A percentile compares a stretch with the other conserved stretches of the same genome.
Conservation (phyloP, 2,888 invertebrate genomes). For the Opisthograptis luteolata region DNA sequence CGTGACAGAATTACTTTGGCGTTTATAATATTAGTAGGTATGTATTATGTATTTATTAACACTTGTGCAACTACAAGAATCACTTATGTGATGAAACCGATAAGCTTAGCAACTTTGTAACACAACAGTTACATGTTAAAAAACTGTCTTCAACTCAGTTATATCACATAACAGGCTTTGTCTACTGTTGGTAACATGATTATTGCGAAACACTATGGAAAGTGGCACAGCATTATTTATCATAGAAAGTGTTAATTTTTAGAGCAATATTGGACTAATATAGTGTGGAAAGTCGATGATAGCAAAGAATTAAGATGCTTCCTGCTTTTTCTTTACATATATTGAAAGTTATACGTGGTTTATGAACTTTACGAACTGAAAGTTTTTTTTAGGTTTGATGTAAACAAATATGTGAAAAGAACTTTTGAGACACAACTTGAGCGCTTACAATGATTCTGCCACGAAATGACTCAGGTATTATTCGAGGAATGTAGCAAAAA, state of each 20-base stretch:
- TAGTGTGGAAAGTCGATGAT: neutral
- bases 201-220: conserved; percentile 52
- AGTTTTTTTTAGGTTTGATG: neutral
- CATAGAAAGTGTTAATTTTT: neutral
- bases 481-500: conserved; percentile 13
- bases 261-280: neutral
- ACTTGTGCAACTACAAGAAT: too few relatives aligned
- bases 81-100: conserved; percentile 24
- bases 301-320: neutral
- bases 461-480: conserved; percentile 12
- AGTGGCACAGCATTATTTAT: conserved; percentile 48
- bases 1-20: too few relatives aligned
- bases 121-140: conserved; percentile 18
- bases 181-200: conserved; percentile 16
- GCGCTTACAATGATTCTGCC: neutral
- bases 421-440: neutral
- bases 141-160: conserved; percentile 32
- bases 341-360: neutral
- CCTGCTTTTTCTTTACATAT: neutral
- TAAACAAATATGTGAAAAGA: neutral
- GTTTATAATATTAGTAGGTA: too few relatives aligned
- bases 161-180: conserved; percentile 44
- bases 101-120: conserved; percentile 24
- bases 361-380: neutral
- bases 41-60: too few relatives aligned